phyloP scores from a whole-genome alignment of 2,113 vertebrate species.

The Machaerirhynchus nigripectus region DNA sequence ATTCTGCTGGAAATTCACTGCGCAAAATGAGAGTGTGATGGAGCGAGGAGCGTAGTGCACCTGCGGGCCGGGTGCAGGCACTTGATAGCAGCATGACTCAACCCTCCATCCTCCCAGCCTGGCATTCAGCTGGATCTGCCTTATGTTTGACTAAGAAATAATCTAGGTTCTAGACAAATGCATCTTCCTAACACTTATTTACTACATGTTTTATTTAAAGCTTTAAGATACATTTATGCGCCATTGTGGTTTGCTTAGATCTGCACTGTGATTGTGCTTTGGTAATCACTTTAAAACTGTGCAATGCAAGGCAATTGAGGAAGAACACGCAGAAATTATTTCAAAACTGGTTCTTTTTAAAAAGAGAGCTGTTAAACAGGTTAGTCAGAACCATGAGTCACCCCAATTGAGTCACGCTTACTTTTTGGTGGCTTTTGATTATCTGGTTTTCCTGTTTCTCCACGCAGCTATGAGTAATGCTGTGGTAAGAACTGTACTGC shows the following conservation, averaged over 20 bases:
- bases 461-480: background rate
- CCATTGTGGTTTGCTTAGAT: background rate
- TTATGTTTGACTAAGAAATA: background rate
- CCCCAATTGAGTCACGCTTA: background rate
- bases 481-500: background rate
- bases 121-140: background rate
- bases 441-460: background rate
- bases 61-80: background rate
- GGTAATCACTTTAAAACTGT: background rate
- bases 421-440: slow-evolving; percentile 3
- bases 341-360: background rate
- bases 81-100: background rate
- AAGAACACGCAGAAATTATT: background rate
- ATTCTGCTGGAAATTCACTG: background rate
- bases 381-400: slow-evolving; percentile 56
- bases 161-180: background rate
- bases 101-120: background rate
- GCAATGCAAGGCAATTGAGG: background rate
- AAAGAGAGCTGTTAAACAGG: slow-evolving; percentile 15
- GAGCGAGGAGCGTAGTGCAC: background rate
- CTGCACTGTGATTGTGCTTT: background rate
- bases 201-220: background rate
- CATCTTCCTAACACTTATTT: background rate
- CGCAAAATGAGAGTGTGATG: accelerated
- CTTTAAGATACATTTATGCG: background rate